phyloP scores from a whole-genome alignment of 2,113 vertebrate species.

The Muntiacus muntjak region DNA sequence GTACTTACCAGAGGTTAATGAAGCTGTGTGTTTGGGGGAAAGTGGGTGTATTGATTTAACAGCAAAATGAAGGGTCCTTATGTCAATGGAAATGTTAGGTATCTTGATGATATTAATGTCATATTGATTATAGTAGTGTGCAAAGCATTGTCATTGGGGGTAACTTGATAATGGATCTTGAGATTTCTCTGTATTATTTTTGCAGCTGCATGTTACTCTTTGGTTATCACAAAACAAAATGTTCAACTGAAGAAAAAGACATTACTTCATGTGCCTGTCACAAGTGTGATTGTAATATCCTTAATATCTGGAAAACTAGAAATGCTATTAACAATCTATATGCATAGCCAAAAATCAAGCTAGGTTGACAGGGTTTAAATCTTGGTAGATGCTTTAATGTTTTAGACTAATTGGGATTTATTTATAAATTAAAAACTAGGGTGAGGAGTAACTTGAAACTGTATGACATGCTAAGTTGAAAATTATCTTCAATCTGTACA shows the following conservation, averaged over 20 bases:
- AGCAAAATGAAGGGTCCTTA: neutral
- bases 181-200: neutral
- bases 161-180: neutral
- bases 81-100: neutral
- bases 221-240: neutral
- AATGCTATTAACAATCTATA: neutral
- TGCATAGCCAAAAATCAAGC: neutral
- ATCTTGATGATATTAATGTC: neutral
- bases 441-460: neutral
- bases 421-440: neutral
- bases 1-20: neutral
- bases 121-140: neutral
- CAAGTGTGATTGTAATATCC: neutral
- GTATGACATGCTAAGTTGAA: neutral
- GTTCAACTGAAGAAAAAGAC: neutral
- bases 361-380: neutral
- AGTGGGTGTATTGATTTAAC: neutral
- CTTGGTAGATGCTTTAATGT: neutral
- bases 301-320: neutral
- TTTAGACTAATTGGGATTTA: neutral
- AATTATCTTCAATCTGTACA: neutral
- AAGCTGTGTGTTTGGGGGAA: neutral
- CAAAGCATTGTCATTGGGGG: neutral
- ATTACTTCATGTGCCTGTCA: neutral
- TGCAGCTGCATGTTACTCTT: neutral